Evolutionary conservation across 2,113 vertebrate species (phyloP), one percentile per base, ranked within the genome.

Genomic region (Argyrosomus japonicus): DNA sequence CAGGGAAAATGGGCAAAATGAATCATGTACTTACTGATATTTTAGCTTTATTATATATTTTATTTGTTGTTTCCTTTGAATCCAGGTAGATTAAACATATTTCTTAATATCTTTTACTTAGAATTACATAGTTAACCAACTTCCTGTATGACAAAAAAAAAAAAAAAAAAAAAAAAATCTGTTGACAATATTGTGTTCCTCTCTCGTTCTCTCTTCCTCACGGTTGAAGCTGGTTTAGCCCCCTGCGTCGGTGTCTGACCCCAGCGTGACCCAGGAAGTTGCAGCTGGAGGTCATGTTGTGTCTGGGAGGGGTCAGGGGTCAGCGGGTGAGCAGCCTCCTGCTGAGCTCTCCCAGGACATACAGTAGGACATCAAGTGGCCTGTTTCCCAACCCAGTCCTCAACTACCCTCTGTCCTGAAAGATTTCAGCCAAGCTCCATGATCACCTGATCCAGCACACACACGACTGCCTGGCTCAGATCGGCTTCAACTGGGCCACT

Each of bases 271-370:
- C 74, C 76, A 83, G 91, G 92, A 93, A 90, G 90, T 61, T 88
- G 88, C 92, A 94, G 92, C 92, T 93, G 91, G 84, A 82, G 86
- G 87, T 77, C 51, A 15, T 91, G 90, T 93, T 93, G 63, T 81
- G 89, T 90, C 90, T 92, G 87, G 68, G 68, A 76, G 67, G 81
- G 87, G 80, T 84, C 47, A 83, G 17, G 4, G 82, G 64, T 85
- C 81, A 69, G 50, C 8, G 32, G 54, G 53, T 71, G 76, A 58
- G 57, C 27, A n/a, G 77, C 54, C 67, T 82, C 87, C 81, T 45
- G n/a, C 71, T 78, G 77, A 61, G 76, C 61, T 84, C 81, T 92
- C 91, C 89, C 91, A 93, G 86, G 83, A 87, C 74, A 78, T 40
- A 65, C 62, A 81, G 73, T 56, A 15, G 54, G 50, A 85, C 57